These are phyloP conservation scores for Athene noctua DNA, from an alignment of 2,113 vertebrate species.

Conservation along the genomic window DNA sequence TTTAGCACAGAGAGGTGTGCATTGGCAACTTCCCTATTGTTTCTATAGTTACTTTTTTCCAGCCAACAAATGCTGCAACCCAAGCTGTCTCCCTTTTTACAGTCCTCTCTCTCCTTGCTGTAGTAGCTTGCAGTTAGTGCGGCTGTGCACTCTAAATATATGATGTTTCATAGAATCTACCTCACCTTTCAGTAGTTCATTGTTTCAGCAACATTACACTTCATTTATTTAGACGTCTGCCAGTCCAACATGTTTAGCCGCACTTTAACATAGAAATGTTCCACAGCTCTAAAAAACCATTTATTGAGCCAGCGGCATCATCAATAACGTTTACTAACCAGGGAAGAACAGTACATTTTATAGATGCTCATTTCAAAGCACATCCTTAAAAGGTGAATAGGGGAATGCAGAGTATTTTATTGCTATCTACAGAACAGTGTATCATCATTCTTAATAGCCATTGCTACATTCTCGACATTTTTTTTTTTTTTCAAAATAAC, in stretches of 20 bases:
- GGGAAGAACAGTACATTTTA: not conserved
- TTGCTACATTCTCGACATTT: not conserved
- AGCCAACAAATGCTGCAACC: constrained; percentile 23
- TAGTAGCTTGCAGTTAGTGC: constrained; percentile 15
- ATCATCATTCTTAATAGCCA: not conserved
- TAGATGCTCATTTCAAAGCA: not conserved
- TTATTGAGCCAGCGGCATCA: not conserved
- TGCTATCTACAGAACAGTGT: not conserved
- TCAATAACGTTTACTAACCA: not conserved
- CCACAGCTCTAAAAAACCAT: not conserved
- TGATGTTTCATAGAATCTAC: not conserved
- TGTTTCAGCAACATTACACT: constrained; percentile 49
- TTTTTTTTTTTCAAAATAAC: not conserved
- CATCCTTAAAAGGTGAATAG: not conserved
- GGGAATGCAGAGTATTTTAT: not conserved
- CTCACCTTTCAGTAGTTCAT: constrained; percentile 11
- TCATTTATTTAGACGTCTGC: constrained; percentile 14
- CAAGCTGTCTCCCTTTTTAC: not conserved
- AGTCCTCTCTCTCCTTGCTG: not conserved
- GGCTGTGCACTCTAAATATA: constrained; percentile 24
- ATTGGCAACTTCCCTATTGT: constrained; percentile 29
- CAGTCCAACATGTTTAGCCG: constrained; percentile 5
- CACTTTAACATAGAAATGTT: not conserved
- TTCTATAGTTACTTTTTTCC: constrained; percentile 39
- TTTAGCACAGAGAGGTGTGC: constrained; percentile 44